These are phyloP conservation scores for Ctenicera cuprea DNA, from an alignment of 2,888 invertebrate species.

Conservation along the genomic window DNA sequence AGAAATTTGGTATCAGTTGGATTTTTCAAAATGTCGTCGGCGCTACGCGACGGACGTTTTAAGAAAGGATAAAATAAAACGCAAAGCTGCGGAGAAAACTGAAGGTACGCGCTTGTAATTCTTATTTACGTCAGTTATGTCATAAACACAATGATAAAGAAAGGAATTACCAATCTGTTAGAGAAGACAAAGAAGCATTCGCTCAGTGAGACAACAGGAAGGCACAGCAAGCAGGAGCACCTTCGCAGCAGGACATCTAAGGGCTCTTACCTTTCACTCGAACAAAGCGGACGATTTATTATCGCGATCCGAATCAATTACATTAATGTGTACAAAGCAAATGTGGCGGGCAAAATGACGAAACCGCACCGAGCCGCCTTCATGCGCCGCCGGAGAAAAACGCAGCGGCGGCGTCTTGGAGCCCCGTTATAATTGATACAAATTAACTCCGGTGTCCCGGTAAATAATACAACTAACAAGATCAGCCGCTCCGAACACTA, in stretches of 20 bases:
- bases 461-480: slow-evolving; percentile 70
- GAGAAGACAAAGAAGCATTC: slow-evolving; percentile 36
- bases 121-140: slow-evolving; percentile 18
- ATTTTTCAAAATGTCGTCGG: background rate
- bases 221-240: slow-evolving; percentile 34
- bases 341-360: slow-evolving; percentile 55
- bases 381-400: slow-evolving; percentile 37
- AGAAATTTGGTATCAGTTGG: background rate
- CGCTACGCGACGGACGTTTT: background rate
- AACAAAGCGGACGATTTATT: slow-evolving; percentile 50
- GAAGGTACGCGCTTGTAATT: background rate
- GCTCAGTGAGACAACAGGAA: slow-evolving; percentile 30
- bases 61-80: too few relatives aligned
- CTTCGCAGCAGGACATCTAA: slow-evolving; percentile 38
- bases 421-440: slow-evolving; percentile 67
- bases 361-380: slow-evolving; percentile 47
- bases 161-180: slow-evolving; percentile 35
- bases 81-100: too few relatives aligned
- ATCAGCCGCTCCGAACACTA: slow-evolving; percentile 63
- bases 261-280: slow-evolving; percentile 47
- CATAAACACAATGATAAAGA: slow-evolving; percentile 40
- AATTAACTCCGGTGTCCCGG: slow-evolving; percentile 69
- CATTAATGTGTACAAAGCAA: slow-evolving; percentile 53
- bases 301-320: slow-evolving; percentile 55
- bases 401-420: slow-evolving; percentile 53